These are phyloP conservation scores for Microtus richardsoni DNA, from an alignment of 2,113 vertebrate species.

Conservation along the genomic window DNA sequence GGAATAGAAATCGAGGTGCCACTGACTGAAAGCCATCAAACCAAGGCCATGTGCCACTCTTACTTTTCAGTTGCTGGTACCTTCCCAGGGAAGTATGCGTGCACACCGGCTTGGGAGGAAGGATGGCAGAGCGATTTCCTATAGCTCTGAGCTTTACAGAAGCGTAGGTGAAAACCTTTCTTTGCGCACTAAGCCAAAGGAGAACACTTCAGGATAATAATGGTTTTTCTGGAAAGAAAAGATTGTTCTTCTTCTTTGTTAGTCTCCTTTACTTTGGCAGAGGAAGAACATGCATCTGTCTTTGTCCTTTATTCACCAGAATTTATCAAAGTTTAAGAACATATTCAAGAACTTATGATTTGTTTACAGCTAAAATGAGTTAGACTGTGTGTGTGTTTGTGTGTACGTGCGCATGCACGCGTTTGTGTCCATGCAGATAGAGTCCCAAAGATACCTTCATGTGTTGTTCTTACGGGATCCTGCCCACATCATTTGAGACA, in stretches of 20 bases:
- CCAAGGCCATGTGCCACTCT: not conserved
- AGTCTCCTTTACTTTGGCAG: slow-evolving; percentile 19
- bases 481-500: not conserved
- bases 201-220: not conserved
- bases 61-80: not conserved
- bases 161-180: not conserved
- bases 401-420: too few relatives aligned
- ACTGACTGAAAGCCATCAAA: not conserved
- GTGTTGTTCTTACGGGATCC: not conserved
- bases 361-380: slow-evolving; percentile 47
- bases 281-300: not conserved
- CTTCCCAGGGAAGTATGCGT: not conserved
- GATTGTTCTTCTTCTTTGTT: not conserved
- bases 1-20: not conserved
- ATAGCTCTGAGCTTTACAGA: not conserved
- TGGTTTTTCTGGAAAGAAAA: slow-evolving; percentile 21
- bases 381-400: not conserved
- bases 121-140: not conserved
- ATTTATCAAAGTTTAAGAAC: slow-evolving; percentile 31
- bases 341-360: not conserved
- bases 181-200: not conserved
- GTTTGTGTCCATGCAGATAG: not conserved
- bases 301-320: not conserved
- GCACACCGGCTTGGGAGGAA: not conserved
- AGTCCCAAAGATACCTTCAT: not conserved